These are phyloP conservation scores for Tichodroma muraria DNA, from an alignment of 2,113 vertebrate genomes.

Conservation along the genomic window DNA sequence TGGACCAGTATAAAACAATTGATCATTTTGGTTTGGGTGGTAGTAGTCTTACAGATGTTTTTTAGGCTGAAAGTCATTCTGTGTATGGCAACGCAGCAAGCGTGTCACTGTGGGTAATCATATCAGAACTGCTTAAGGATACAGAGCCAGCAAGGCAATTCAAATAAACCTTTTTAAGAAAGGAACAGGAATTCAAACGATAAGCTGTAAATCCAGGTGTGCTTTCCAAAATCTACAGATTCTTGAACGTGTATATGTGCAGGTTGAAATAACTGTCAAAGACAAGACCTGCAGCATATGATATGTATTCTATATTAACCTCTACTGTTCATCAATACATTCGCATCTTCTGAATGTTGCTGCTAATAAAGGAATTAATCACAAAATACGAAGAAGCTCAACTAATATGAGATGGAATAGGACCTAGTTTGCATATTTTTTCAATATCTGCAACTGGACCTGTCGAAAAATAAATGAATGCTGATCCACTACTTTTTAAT, in stretches of 20 bases:
- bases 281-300: neutral
- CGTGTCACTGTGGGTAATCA: neutral
- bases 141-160: neutral
- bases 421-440: neutral
- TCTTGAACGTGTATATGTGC: neutral
- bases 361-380: neutral
- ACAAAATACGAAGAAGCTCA: neutral
- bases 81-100: neutral
- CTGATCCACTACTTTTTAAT: neutral
- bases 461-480: neutral
- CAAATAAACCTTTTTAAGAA: neutral
- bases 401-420: neutral
- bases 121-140: neutral
- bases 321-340: neutral
- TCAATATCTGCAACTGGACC: neutral
- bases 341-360: neutral
- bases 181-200: neutral
- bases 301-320: neutral
- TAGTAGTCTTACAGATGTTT: neutral
- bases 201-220: neutral
- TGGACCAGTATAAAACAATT: neutral
- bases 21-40: neutral
- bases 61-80: neutral
- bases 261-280: neutral
- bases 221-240: neutral